Evolutionary conservation across 2,888 invertebrate species (phyloP).

Genomic region (Mimachlamys varia): DNA sequence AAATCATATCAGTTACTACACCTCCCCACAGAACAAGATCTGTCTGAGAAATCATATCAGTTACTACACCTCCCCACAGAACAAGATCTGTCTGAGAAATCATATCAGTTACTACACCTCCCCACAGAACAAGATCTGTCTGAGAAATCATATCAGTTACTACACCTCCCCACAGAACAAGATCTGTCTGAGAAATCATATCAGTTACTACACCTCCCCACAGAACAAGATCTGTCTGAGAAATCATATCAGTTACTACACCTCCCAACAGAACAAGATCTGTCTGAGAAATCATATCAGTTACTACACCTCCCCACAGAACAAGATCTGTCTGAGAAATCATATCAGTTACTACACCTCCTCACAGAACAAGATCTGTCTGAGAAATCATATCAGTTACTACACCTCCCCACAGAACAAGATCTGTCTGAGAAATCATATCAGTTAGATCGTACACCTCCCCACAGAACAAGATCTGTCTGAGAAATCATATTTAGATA

Average conservation of each 20-base stretch:
- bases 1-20: constrained; percentile 54
- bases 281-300: constrained; percentile 64
- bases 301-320: no score
- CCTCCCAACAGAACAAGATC: constrained; percentile 81
- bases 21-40: constrained; percentile 81
- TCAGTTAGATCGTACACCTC: constrained; percentile 76
- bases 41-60: constrained; percentile 62
- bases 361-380: constrained; percentile 80
- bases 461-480: constrained; percentile 80
- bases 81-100: constrained; percentile 73
- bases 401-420: constrained; percentile 81
- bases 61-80: constrained; percentile 81
- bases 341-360: no score
- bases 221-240: constrained; percentile 79
- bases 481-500: constrained; percentile 50
- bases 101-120: constrained; percentile 79
- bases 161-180: constrained; percentile 81
- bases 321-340: no score
- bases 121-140: constrained; percentile 80
- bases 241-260: no score
- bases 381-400: no score
- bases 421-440: constrained; percentile 67
- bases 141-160: no score
- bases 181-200: constrained; percentile 71
- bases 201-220: constrained; percentile 82